Base-by-base conservation (phyloP, 2,888 invertebrate species). In the Megaustenia siamemsis region DNA sequence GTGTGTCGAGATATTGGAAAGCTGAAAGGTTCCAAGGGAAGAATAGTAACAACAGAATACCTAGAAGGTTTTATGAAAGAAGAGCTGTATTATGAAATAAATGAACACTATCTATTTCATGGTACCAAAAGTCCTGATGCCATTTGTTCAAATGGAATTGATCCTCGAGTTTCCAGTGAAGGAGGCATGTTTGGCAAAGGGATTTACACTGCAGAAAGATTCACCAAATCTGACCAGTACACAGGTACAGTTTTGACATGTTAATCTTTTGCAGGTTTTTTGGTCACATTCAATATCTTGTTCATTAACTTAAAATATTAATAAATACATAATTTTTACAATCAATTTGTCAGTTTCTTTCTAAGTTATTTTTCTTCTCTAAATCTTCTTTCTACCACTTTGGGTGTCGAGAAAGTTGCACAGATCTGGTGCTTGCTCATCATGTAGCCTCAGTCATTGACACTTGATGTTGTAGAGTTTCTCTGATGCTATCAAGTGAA, bases 141-240 rank as follows among this genome's bases (percentile, higher is more conserved):
- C 4, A 90, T 92, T 12, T 76, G 86, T 28, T 69, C 86, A 10
- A 85, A 87, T 28, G 92, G 92, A 0, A 75, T 90, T 10, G 92
- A 92, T 49, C 63, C 76, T 15, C 87, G 89, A 21, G 82, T 87
- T 10, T 86, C 88, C 10, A 85, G n/a, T n/a, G n/a, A 84, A 0
- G 84, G 85, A 2, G 88, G 87, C 24, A 89, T 91, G 89, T 89
- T 91, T 85, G 92, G 92, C 4, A 38, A 77, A 56, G 92, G 90
- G 1, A 83, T 91, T 63, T 92, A 92, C 82, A 88, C 88, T 21
- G 90, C 90, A 0, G 92, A 92, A 80, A 88, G 88, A 77, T 87
- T 90, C 15, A 90, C 89, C 28, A 91, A 91, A 85, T 89, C 90
- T n/a, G 91, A 91, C 78, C 91, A 91, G 75, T 90, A 89, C 66